Base-by-base conservation (phyloP, 2,797 vertebrate genomes). In the Falco berigora region DNA sequence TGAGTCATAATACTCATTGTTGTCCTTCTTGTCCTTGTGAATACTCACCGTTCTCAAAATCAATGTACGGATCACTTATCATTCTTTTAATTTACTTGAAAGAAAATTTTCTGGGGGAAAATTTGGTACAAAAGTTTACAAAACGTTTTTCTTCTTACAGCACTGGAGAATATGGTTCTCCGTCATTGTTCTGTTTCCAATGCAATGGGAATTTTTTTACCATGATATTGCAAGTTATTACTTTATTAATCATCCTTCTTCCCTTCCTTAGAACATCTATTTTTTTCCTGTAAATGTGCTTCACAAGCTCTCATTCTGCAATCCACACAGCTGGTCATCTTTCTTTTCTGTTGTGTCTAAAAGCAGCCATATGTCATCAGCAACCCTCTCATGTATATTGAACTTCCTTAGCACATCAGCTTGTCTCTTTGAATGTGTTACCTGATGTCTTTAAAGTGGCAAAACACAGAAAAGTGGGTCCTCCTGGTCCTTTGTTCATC, bases 351-450 rank as follows among this genome's bases (percentile, higher is more conserved):
- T 96, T 96, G 59, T 90, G 49, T 97, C 91, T 97, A 91, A 95
- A 97, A 94, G 77, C 88, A 94, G 66, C 93, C 92, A 96, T 95
- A 96, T 97, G 97, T 95, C 90, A 95, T 92, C 89, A 93, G 82
- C 91, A 94, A 87, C 40, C 44, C 78, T 95, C 94, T 96, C 79
- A 92, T 93, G 93, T 94, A 93, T 91, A 94, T 63, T 95, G 94
- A 97, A 95, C 96, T 94, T 97, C 86, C 89, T 95, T 97, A 96
- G 88, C 91, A 96, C 96, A 96, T 96, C 83, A 94, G 58, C 91
- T 96, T 96, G 92, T 95, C 85, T 94, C 88, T 94, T 95, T 83
- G 38, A 95, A 96, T 95, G 85, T 94, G 87, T 88, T 96, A 93
- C 94, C 92, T 96, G 93, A 95, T 78, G 79, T 72, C 81, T 88